Evolutionary conservation across 2,888 invertebrate genomes (phyloP).

Genomic region (Tuta absoluta): DNA sequence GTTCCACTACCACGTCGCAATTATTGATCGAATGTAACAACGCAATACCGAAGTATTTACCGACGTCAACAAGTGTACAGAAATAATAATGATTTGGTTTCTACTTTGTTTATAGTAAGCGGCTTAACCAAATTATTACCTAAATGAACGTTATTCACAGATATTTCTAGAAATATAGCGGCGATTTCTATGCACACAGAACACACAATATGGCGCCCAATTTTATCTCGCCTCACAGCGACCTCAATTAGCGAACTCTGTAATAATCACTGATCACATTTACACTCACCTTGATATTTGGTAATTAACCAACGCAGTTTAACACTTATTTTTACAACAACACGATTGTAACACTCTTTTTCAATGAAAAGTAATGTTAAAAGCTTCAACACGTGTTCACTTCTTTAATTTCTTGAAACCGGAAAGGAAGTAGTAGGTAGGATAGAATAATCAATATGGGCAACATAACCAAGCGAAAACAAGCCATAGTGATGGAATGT

Average conservation of each 20-base stretch:
- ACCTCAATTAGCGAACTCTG: neutral
- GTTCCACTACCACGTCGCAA: neutral
- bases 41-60: neutral
- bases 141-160: neutral
- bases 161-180: neutral
- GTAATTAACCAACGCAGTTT: neutral
- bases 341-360: neutral
- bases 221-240: neutral
- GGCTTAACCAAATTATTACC: neutral
- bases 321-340: neutral
- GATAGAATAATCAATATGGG: neutral
- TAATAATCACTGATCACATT: neutral
- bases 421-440: neutral
- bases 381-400: constrained; percentile 13
- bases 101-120: neutral
- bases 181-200: neutral
- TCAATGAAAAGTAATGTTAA: neutral
- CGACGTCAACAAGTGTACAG: neutral
- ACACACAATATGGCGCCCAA: constrained; percentile 22
- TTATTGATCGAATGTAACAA: neutral
- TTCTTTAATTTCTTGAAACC: neutral
- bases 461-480: constrained; percentile 2
- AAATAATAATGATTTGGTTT: neutral
- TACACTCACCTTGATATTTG: constrained; percentile 4
- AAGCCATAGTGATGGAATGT: neutral